These are phyloP conservation scores for Takifugu flavidus DNA, from an alignment of 2,113 vertebrate genomes.

Conservation along the genomic window DNA sequence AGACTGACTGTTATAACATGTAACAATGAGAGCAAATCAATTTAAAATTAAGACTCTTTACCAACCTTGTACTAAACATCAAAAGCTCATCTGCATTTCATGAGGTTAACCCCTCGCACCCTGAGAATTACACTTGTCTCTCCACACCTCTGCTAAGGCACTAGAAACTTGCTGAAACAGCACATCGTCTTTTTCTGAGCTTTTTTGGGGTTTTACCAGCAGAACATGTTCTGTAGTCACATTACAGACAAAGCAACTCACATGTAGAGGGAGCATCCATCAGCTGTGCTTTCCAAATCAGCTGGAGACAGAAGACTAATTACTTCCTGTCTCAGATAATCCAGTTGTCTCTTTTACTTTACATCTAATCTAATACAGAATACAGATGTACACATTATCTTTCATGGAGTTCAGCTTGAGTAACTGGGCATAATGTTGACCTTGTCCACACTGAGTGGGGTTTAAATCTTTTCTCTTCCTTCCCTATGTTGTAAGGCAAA, in stretches of 20 bases:
- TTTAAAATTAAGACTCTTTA: no score
- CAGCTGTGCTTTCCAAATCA: constrained; percentile 12
- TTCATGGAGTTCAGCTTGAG: constrained; percentile 34
- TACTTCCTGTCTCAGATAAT: not conserved
- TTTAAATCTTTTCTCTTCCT: constrained; percentile 31
- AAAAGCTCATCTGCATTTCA: no score
- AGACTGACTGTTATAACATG: no score
- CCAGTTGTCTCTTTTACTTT: constrained; percentile 6
- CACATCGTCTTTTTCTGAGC: no score
- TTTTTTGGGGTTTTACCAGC: no score
- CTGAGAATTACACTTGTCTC: no score
- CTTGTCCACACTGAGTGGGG: constrained; percentile 15
- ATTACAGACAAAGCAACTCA: constrained; percentile 7
- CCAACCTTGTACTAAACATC: no score
- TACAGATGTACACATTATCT: constrained; percentile 6
- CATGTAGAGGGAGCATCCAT: constrained; percentile 2
- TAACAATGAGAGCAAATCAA: no score
- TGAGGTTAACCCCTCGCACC: no score
- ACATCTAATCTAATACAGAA: constrained; percentile 14
- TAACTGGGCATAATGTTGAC: constrained; percentile 22
- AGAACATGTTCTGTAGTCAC: no score
- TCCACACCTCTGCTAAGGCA: no score
- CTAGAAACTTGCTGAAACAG: no score
- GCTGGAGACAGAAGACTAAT: constrained; percentile 13
- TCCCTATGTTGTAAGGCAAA: constrained; percentile 13